Evolutionary conservation across 1,140 invertebrate species (phyloP).

Genomic region (Cecropterus lyciades): DNA sequence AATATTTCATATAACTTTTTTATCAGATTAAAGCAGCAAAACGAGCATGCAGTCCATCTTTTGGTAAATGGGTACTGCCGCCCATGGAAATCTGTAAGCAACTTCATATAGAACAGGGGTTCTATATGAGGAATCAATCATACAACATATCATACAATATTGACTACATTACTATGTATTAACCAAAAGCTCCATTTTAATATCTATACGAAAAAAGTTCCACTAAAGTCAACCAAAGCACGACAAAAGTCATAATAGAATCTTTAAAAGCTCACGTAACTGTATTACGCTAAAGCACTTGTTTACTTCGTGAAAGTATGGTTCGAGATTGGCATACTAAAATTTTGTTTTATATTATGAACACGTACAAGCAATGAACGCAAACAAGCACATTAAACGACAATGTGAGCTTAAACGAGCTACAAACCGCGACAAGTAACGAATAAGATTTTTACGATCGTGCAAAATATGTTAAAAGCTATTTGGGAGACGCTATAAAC

Average conservation of each 20-base stretch:
- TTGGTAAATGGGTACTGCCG: no score
- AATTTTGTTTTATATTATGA: constrained; percentile 15
- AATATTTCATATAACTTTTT: no score
- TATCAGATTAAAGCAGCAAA: no score
- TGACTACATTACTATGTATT: no score
- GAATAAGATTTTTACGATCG: constrained; percentile 21
- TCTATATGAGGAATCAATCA: no score
- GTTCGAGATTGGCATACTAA: constrained; percentile 26
- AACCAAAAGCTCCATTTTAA: neutral
- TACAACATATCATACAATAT: no score
- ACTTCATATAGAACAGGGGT: no score
- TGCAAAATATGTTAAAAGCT: constrained; percentile 1
- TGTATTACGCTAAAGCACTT: constrained; percentile 30
- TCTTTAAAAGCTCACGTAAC: constrained; percentile 33
- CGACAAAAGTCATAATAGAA: neutral
- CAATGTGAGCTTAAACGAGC: constrained; percentile 17
- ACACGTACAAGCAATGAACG: constrained; percentile 29
- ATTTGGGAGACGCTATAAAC: neutral
- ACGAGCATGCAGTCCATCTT: no score
- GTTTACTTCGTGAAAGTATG: constrained; percentile 31
- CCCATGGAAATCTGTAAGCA: no score
- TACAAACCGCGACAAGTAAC: neutral
- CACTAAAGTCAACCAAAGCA: neutral
- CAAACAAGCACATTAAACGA: constrained; percentile 31
- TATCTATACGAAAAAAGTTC: neutral